A percentile compares a stretch with the other conserved stretches of the same genome.
phyloP scores from a whole-genome alignment of 2,113 vertebrate genomes.

The Petromus typicus region DNA sequence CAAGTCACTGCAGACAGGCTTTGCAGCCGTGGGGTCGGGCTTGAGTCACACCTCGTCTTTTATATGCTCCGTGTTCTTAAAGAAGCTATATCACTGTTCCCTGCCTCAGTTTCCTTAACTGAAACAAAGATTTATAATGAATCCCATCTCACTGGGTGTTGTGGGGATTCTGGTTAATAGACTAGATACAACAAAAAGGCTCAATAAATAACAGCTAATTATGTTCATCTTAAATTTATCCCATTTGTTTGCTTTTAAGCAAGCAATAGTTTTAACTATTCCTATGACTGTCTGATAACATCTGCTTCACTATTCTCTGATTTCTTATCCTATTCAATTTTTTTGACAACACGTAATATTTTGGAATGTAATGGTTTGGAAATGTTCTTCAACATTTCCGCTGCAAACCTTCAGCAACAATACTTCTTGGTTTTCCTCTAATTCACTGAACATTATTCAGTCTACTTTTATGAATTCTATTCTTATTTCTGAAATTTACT shows the following conservation, averaged over 20 bases:
- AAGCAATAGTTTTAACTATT: no score
- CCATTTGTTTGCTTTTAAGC: neutral
- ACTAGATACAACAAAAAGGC: neutral
- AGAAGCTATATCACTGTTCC: neutral
- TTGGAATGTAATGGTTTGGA: slow-evolving; percentile 16
- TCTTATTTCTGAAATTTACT: slow-evolving; percentile 1
- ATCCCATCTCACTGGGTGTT: neutral
- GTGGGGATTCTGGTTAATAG: neutral
- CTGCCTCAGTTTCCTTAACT: neutral
- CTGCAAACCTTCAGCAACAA: neutral
- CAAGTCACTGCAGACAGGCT: neutral
- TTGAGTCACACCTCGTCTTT: neutral
- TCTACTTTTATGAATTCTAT: neutral
- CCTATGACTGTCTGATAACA: neutral
- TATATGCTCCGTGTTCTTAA: neutral
- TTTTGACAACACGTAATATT: slow-evolving; percentile 44
- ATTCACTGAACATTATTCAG: neutral
- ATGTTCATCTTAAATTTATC: neutral
- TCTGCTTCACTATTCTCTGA: neutral
- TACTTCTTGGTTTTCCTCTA: neutral
- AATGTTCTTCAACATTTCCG: slow-evolving; percentile 29
- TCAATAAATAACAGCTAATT: neutral
- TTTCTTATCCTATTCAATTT: slow-evolving; percentile 10
- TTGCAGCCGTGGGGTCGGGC: neutral
- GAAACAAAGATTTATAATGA: neutral